Percentiles rank a stretch among this genome's conserved stretches.
Conservation (phyloP, 2,113 vertebrate species). For the Bungarus multicinctus region DNA sequence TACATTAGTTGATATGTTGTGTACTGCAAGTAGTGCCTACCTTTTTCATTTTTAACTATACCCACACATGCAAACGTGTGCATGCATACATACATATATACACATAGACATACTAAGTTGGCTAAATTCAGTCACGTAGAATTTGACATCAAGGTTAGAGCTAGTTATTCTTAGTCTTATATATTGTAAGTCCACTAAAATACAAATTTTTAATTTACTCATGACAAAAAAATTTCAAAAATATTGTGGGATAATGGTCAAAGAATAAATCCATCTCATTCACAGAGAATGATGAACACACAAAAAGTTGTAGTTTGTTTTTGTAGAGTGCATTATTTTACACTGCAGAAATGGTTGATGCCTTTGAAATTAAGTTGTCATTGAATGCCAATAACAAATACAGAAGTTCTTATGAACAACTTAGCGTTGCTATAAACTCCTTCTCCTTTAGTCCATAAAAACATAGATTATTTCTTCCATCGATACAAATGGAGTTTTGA, state of each 20-base stretch:
- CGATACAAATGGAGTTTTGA: slow-evolving; percentile 20
- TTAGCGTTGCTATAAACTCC: slow-evolving; percentile 30
- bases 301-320: not conserved
- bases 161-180: not conserved
- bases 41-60: not conserved
- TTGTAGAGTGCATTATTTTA: not conserved
- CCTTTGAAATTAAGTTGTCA: not conserved
- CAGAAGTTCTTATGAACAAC: slow-evolving; percentile 11
- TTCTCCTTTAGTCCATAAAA: slow-evolving; percentile 22
- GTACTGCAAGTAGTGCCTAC: no score
- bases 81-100: not conserved
- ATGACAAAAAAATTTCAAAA: not conserved
- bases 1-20: no score
- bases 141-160: not conserved
- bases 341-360: not conserved
- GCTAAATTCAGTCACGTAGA: not conserved
- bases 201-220: not conserved
- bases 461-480: not conserved
- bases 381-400: not conserved
- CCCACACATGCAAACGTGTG: not conserved
- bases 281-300: not conserved
- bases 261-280: not conserved
- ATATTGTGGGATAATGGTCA: not conserved
- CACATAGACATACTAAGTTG: accelerated
- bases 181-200: not conserved